phyloP scores from a whole-genome alignment of 2,888 invertebrate species.

The Caenorhabditis sulstoni region DNA sequence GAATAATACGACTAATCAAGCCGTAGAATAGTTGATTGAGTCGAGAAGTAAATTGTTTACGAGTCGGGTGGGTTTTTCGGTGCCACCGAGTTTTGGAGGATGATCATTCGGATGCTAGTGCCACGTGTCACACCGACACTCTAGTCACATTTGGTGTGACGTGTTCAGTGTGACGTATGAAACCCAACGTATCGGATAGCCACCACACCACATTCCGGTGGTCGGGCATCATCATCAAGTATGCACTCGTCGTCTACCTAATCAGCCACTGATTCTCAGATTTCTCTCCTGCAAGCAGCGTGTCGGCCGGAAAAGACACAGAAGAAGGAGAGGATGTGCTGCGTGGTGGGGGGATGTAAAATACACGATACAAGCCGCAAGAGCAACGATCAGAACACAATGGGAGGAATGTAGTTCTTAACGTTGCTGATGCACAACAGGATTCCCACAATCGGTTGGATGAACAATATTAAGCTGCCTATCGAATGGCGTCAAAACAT shows the following conservation, averaged over 20 bases:
- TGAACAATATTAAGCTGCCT: too few relatives aligned
- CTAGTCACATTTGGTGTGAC: slow-evolving; percentile 36
- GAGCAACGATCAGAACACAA: slow-evolving; percentile 13
- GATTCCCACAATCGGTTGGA: too few relatives aligned
- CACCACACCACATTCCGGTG: neutral
- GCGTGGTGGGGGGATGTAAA: too few relatives aligned
- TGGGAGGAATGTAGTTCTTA: neutral
- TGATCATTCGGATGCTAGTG: too few relatives aligned
- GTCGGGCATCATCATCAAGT: slow-evolving; percentile 11
- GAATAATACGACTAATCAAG: slow-evolving; percentile 29
- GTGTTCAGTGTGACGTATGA: slow-evolving; percentile 10
- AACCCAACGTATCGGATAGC: slow-evolving; percentile 19
- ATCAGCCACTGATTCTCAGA: slow-evolving; percentile 40
- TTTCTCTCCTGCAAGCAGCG: slow-evolving; percentile 8
- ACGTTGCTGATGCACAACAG: too few relatives aligned
- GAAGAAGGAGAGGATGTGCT: too few relatives aligned
- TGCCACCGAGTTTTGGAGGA: neutral
- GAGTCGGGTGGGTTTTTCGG: neutral
- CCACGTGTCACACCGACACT: too few relatives aligned
- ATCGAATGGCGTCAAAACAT: neutral
- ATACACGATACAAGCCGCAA: too few relatives aligned
- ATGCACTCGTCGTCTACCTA: slow-evolving; percentile 37
- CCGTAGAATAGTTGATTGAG: slow-evolving; percentile 15
- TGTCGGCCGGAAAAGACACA: too few relatives aligned
- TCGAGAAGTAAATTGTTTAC: slow-evolving; percentile 13